Conservation (phyloP, 2,113 vertebrate genomes). For the Bostrychus sinensis region DNA sequence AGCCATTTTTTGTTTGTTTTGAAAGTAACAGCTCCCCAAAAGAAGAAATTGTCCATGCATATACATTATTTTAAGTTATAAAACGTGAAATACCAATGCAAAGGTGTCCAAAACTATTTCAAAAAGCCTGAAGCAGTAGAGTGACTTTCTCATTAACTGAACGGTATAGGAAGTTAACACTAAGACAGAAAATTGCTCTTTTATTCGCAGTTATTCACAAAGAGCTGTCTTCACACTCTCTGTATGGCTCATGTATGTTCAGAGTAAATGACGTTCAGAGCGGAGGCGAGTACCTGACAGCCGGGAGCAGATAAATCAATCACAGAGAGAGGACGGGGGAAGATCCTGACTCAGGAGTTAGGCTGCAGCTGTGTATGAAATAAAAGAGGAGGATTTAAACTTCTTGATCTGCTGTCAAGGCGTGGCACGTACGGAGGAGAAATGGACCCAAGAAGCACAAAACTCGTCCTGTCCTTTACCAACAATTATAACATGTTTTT, state of each 20-base stretch:
- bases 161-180: conserved; percentile 32
- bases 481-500: too few species aligned
- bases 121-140: too few species aligned
- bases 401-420: background rate
- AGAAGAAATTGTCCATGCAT: too few species aligned
- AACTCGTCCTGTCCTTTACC: too few species aligned
- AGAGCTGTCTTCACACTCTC: background rate
- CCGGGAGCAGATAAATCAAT: conserved; percentile 56
- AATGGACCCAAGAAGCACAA: too few species aligned
- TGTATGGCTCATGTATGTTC: conserved; percentile 13
- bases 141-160: conserved; percentile 37
- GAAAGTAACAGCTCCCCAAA: too few species aligned
- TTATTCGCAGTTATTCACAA: conserved; percentile 12
- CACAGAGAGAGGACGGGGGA: conserved; percentile 32
- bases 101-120: too few species aligned
- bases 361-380: conserved; percentile 10
- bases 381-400: background rate
- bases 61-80: too few species aligned
- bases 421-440: background rate
- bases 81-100: too few species aligned
- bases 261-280: conserved; percentile 21
- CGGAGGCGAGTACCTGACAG: conserved; percentile 31
- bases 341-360: conserved; percentile 52
- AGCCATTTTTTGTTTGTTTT: too few species aligned
- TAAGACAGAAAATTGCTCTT: conserved; percentile 36